phyloP scores from a whole-genome alignment of 2,113 vertebrate species.

The Erpornis zantholeuca region DNA sequence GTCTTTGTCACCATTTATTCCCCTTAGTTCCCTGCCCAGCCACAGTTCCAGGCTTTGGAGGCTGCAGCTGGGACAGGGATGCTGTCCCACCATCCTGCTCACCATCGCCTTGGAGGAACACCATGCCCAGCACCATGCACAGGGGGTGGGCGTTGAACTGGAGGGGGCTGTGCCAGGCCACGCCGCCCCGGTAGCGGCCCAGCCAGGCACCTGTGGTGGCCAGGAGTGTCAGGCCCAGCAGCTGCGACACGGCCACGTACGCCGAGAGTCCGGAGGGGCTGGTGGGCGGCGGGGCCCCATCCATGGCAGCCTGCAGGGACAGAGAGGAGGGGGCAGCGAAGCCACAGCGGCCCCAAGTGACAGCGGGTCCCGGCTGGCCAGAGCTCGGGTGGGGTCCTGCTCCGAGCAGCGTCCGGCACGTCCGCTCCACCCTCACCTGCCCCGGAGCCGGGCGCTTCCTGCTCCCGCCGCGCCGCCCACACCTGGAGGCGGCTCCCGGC shows the following conservation, averaged over 20 bases:
- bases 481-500: background rate
- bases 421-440: background rate
- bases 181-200: conserved; percentile 84
- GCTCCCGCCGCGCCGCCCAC: background rate
- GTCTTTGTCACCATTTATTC: rapidly evolving
- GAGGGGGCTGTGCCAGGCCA: conserved; percentile 82
- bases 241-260: conserved; percentile 82
- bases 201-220: conserved; percentile 86
- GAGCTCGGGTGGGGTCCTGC: background rate
- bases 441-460: background rate
- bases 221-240: conserved; percentile 83
- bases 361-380: background rate
- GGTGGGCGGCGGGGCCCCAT: background rate
- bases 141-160: conserved; percentile 91
- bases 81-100: background rate
- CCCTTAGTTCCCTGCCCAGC: background rate
- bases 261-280: conserved; percentile 65
- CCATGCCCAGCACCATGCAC: conserved; percentile 92
- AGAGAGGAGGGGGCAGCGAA: background rate
- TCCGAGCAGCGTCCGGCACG: background rate
- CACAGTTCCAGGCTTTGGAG: background rate
- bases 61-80: background rate
- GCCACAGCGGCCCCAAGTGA: background rate
- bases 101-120: conserved; percentile 94
- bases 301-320: conserved; percentile 73